Evolutionary conservation across 2,113 vertebrate species (phyloP).

Genomic region (Anguilla rostrata): DNA sequence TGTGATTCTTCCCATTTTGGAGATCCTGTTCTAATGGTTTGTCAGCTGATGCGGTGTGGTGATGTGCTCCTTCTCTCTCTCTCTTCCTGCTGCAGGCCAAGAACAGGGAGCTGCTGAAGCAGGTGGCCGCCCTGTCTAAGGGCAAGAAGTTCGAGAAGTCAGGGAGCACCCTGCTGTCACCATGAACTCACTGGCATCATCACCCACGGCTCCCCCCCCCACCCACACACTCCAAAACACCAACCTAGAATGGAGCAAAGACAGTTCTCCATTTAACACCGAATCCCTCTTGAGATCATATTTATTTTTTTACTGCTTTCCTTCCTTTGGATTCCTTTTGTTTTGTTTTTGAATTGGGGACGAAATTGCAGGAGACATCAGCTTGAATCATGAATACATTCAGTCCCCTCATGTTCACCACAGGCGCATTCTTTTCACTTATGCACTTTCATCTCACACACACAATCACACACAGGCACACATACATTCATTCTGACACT

Average conservation of each 20-base stretch:
- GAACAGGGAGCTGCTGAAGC: constrained; percentile 97
- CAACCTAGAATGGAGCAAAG: not conserved
- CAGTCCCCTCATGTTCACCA: not conserved
- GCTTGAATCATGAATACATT: not conserved
- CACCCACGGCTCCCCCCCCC: constrained; percentile 19
- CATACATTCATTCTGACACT: not conserved
- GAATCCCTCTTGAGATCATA: not conserved
- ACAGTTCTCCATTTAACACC: not conserved
- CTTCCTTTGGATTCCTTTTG: not conserved
- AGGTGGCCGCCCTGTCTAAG: constrained; percentile 95
- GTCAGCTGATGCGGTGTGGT: not conserved
- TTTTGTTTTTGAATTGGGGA: not conserved
- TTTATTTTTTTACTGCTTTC: not conserved
- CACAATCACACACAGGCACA: not conserved
- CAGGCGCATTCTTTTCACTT: not conserved
- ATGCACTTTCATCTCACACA: too few relatives aligned
- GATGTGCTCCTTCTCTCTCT: not conserved
- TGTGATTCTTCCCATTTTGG: not conserved
- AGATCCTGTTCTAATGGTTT: constrained; percentile 24
- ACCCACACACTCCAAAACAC: not conserved
- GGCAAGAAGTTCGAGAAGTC: constrained; percentile 98
- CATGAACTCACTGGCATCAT: constrained; percentile 67
- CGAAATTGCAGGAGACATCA: not conserved
- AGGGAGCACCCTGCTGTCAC: constrained; percentile 86
- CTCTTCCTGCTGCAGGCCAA: constrained; percentile 74